Base-by-base conservation (phyloP, 2,888 invertebrate species). In the Amphiduros pacificus region DNA sequence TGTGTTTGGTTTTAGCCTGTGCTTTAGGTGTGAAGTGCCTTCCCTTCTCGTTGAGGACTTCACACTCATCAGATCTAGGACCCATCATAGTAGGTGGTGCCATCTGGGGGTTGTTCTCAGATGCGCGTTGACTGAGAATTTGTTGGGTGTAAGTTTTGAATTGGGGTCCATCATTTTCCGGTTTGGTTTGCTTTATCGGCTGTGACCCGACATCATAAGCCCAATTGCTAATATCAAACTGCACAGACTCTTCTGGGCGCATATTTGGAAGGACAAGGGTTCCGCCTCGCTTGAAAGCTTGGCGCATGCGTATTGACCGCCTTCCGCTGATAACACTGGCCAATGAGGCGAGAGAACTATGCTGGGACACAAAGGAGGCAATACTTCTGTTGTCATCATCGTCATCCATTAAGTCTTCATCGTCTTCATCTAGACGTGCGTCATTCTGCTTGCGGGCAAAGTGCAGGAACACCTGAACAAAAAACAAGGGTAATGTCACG, bases 401-500 rank as follows among this genome's bases (percentile, higher is more conserved):
- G 22, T 44, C n/a, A 36, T 36, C 36, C 9, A 11, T 17, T 17
- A 9, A 36, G n/a, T 44, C 44, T 20, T 44, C 44, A 11, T 55
- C 41, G 26, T 55, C 41, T 2, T 40, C 55, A 1, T 27, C 22
- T 28, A 9, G 2, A 9, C 20, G 17, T 17, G 31, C 55, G 27
- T 61, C 61, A 4, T 6, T 20, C 41, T 61, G 61, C 29, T 56
- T 24, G 1, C 41, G 22, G 9, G 61, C 55, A 28, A 61, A 61
- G 41, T 51, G 27, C 56, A 61, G 20, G 56, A 61, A 61, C 40
- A 61, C 61, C 61, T 61, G 51, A 22, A 50, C 50, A 40, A 5
- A 36, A n/a, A n/a, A n/a, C n/a, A n/a, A n/a, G n/a, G 32, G 53
- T 27, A 17, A 14, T 4, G 22, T n/a, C 5, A n/a, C 20, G 48